A percentile compares a stretch with the other conserved stretches of the same genome.
These are phyloP conservation scores for Chlorodrepanis virens DNA, from an alignment of 2,113 vertebrate species.

Conservation along the genomic window DNA sequence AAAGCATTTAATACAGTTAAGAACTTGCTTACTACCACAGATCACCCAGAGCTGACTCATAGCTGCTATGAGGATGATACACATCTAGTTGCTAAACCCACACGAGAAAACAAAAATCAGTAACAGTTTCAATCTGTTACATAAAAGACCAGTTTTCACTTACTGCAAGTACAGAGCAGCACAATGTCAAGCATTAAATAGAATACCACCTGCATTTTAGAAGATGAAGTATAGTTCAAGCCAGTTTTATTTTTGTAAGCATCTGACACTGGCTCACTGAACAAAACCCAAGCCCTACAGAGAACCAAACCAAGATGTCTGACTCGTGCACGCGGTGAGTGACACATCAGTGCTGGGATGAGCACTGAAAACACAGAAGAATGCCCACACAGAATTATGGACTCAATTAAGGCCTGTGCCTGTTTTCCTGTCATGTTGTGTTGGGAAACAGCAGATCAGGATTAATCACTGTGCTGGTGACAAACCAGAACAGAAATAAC, in stretches of 20 bases:
- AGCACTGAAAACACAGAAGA: neutral
- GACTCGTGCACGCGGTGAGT: neutral
- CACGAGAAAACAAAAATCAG: neutral
- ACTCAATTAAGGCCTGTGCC: neutral
- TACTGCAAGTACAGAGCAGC: neutral
- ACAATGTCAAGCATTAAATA: neutral
- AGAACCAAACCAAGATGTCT: neutral
- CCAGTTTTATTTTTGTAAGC: neutral
- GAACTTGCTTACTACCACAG: neutral
- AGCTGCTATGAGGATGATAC: neutral
- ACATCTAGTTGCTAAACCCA: neutral
- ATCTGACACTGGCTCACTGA: neutral
- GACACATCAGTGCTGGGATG: neutral
- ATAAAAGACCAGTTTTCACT: neutral
- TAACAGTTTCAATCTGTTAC: neutral
- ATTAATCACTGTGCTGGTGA: neutral
- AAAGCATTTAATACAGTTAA: neutral
- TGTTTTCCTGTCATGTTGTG: neutral
- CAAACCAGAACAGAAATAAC: conserved; percentile 7
- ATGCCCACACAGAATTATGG: neutral
- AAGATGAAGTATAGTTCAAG: neutral
- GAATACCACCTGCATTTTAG: neutral
- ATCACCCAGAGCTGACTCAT: neutral
- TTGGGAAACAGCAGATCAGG: neutral
- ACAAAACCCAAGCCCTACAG: neutral